phyloP scores from a whole-genome alignment of 1,140 invertebrate genomes.

The Gryon sp. region DNA sequence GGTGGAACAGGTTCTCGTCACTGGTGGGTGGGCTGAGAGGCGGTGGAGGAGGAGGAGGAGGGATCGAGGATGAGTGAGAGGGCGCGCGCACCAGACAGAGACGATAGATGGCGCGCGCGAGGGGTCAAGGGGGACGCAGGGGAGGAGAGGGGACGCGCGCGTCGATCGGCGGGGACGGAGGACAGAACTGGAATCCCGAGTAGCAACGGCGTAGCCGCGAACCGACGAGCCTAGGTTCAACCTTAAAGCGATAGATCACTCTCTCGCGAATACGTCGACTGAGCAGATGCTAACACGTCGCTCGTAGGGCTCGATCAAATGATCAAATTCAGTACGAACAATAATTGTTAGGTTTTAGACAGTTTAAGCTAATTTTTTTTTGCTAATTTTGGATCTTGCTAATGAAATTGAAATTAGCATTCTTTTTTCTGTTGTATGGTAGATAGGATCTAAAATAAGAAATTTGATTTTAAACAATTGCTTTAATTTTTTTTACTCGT shows the following conservation, averaged over 20 bases:
- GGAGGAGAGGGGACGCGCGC: conserved; percentile 22
- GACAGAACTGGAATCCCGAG: conserved; percentile 79
- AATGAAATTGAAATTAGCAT: too few species aligned
- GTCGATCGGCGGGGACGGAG: conserved; percentile 58
- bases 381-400: too few species aligned
- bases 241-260: conserved; percentile 79
- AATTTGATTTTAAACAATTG: too few species aligned
- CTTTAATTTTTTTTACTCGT: too few species aligned
- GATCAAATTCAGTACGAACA: too few species aligned
- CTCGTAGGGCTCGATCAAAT: too few species aligned
- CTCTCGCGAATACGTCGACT: conserved; percentile 56
- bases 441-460: too few species aligned
- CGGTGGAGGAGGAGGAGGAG: conserved; percentile 51
- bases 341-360: too few species aligned
- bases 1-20: conserved; percentile 63
- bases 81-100: conserved; percentile 41
- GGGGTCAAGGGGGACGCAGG: conserved; percentile 22
- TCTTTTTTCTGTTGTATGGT: too few species aligned
- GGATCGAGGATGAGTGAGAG: conserved; percentile 19
- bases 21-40: conserved; percentile 69
- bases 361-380: background rate
- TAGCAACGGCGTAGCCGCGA: conserved; percentile 79
- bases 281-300: conserved; percentile 34
- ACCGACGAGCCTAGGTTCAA: conserved; percentile 75
- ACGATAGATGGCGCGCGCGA: conserved; percentile 20